Conservation (phyloP, 2,113 vertebrate genomes). For the Perca schrenkii region DNA sequence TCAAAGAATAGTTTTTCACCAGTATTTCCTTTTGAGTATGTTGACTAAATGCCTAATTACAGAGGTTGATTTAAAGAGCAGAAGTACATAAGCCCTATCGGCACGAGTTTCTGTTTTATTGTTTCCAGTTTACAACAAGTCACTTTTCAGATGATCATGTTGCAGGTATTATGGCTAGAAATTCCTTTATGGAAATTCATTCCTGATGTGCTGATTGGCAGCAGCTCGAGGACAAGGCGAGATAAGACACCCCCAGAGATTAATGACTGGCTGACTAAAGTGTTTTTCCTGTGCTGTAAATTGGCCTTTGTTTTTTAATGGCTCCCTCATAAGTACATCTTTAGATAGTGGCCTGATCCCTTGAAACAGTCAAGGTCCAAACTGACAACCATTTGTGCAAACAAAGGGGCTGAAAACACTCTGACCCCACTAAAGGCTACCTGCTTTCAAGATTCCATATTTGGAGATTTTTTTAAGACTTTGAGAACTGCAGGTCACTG, state of each 20-base stretch:
- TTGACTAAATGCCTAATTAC: constrained; percentile 1
- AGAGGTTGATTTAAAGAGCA: constrained; percentile 3
- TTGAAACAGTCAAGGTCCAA: constrained; percentile 82
- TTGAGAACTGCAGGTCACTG: constrained; percentile 2
- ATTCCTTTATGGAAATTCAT: neutral
- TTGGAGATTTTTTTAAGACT: constrained; percentile 80
- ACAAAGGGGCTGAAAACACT: constrained; percentile 58
- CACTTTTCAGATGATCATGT: constrained; percentile 19
- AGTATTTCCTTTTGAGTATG: constrained; percentile 12
- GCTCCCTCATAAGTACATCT: constrained; percentile 63
- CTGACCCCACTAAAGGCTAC: constrained; percentile 25
- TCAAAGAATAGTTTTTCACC: constrained; percentile 2
- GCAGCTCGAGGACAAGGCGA: neutral
- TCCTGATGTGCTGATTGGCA: constrained; percentile 18
- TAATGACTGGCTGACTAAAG: constrained; percentile 58
- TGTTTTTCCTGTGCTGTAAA: constrained; percentile 33
- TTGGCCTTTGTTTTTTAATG: constrained; percentile 59
- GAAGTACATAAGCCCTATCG: neutral
- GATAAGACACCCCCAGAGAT: constrained; percentile 60
- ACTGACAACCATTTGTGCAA: constrained; percentile 71
- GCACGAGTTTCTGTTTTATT: constrained; percentile 9
- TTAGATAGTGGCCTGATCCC: constrained; percentile 67
- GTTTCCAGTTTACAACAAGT: constrained; percentile 8
- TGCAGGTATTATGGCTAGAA: neutral
- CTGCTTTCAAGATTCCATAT: constrained; percentile 78